Base-by-base conservation (phyloP, 2,888 invertebrate species). In the Scaptomyza tumidula region DNA sequence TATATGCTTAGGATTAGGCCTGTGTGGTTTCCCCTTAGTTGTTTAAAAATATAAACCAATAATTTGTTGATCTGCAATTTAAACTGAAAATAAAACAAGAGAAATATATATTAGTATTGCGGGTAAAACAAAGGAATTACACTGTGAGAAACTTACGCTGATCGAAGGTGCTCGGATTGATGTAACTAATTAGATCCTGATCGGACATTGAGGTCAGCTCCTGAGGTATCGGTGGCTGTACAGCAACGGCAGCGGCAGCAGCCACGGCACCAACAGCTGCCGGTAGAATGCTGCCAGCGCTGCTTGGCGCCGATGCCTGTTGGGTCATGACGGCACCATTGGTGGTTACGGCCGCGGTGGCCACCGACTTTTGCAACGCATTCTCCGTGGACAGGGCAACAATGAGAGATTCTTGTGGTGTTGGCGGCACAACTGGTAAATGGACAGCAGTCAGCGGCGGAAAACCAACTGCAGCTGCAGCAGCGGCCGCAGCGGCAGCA, bases 111-210 rank as follows among this genome's bases (percentile, higher is more conserved):
- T 29, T 29, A 29, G 7, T 29, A 29, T 29, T 29, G 3, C 5
- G 29, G 29, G 1, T 29, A 29, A 7, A 29, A 2, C 19, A 19
- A 19, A 19, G 19, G 19, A 19, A 19, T 19, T 1, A 2, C 19
- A 19, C 1, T 19, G 1, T 19, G 19, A 1, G 19, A 19, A 19
- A 19, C 19, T 19, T 39, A 95, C 95, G 94, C 93, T 95, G 96
- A 93, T 97, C 97, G 92, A 97, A 97, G 91, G 96, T 96, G 93
- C 95, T 96, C 54, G 97, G 96, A 93, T 97, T 97, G 81, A 97
- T 97, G 92, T 97, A 96, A 91, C 96, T 97, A 81, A 97, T 94
- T 80, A 97, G 94, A 93, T 97, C 97, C 92, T 96, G 96, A 91
- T 97, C 97, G 73, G 96, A 96, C 95, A 97, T 96, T 86, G 95